phyloP scores from a whole-genome alignment of 2,113 vertebrate species.

The Psittacula cyanocephala region DNA sequence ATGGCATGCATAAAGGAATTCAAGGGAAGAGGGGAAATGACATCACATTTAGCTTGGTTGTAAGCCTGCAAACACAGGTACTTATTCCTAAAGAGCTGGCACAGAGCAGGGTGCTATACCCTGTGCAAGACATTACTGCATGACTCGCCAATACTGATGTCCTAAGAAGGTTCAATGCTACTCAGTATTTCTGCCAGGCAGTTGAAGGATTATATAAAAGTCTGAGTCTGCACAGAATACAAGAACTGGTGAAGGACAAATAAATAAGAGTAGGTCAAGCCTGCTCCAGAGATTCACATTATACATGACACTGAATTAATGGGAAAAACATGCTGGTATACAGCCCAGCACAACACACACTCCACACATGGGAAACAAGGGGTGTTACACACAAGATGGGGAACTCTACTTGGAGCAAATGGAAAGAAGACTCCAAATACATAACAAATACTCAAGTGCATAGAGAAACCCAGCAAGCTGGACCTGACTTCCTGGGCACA shows the following conservation, averaged over 20 bases:
- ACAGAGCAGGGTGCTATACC: not conserved
- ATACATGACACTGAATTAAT: not conserved
- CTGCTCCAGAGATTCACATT: not conserved
- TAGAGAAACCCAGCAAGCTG: not conserved
- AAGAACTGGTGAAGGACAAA: not conserved
- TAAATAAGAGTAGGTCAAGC: not conserved
- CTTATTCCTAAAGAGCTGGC: not conserved
- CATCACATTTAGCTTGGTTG: not conserved
- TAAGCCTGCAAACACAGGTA: not conserved
- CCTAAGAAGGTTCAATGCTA: not conserved
- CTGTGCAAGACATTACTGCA: not conserved
- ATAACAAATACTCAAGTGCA: rapidly evolving
- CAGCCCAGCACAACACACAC: not conserved
- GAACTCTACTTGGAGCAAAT: not conserved
- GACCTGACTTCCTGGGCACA: not conserved
- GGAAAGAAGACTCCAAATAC: not conserved
- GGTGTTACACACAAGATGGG: not conserved
- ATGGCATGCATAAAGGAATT: constrained; percentile 19
- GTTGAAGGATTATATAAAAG: not conserved
- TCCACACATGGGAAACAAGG: not conserved
- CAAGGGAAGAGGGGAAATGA: not conserved
- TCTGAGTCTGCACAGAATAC: not conserved
- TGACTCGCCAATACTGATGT: not conserved
- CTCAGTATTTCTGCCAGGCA: not conserved
- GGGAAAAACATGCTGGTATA: not conserved